These are phyloP conservation scores for Aurelia aurita DNA, from an alignment of 30 jellyfish, hydroid and myxozoan species.

Conservation along the genomic window DNA sequence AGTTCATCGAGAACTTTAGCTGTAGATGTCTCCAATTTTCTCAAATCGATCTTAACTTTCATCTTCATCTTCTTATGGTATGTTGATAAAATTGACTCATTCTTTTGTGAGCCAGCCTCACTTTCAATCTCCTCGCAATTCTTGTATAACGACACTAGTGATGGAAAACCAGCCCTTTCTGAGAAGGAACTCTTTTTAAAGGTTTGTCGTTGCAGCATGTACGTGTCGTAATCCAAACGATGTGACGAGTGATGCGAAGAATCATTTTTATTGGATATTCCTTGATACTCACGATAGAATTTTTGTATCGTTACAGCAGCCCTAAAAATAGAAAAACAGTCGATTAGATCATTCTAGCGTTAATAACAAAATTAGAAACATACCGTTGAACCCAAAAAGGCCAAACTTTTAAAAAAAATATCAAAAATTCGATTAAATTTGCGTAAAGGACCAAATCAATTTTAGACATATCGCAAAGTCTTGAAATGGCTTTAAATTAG, in stretches of 20 bases:
- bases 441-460: no score
- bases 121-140: background rate
- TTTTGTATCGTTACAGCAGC: slow-evolving; percentile 93
- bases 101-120: no score
- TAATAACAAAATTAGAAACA: no score
- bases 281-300: slow-evolving; percentile 68
- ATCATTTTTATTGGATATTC: no score
- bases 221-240: slow-evolving; percentile 74
- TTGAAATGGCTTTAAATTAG: no score
- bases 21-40: slow-evolving; percentile 52
- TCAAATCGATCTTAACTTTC: slow-evolving; percentile 31
- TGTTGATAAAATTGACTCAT: background rate
- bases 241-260: no score
- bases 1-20: slow-evolving; percentile 24
- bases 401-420: no score
- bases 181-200: slow-evolving; percentile 26
- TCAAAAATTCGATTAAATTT: no score
- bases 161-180: background rate
- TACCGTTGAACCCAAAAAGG: no score
- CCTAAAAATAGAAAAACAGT: slow-evolving; percentile 32
- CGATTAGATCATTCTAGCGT: no score
- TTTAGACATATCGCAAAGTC: no score
- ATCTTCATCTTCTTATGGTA: background rate
- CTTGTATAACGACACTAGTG: background rate
- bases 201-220: slow-evolving; percentile 58